Base-by-base conservation (phyloP, 2,113 vertebrate species). In the Cervus canadensis region DNA sequence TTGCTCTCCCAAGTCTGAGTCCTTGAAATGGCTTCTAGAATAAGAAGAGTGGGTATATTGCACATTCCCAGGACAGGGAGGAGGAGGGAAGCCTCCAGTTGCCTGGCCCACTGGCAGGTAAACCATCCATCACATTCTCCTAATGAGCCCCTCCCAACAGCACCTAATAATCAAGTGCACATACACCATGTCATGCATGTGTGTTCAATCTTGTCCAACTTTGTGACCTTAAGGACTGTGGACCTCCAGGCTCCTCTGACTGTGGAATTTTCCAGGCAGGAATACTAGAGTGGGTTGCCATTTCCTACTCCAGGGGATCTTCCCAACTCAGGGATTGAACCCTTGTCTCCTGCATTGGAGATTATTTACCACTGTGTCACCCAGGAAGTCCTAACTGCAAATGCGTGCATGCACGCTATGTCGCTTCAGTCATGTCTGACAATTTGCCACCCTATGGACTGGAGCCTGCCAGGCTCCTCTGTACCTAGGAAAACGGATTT, bases 61-160 rank as follows among this genome's bases (percentile, higher is more conserved):
- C 40, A 21, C 8, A 62, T 23, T 82, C n/a, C 15, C 62, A 62
- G 45, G 64, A 43, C 26, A 33, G 12, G 5, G 28, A 84, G 19
- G n/a, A 45, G 25, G 2, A 12, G 45, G 43, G n/a, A 5, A 54
- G 21, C 15, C n/a, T 62, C 26, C 2, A 0, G 1, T 28, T 52
- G 17, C 13, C 21, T 7, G 21, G 78, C 64, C 26, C 71, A n/a
- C 26, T 62, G 43, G 19, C 11, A 19, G 54, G 19, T 62, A 30
- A 74, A 60, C n/a, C 19, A 3, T 48, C 11, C 15, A 30, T 36
- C 21, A 54, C 8, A 10, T 54, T 11, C 17, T 91, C 21, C 17
- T 14, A 0, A 76, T 54, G 30, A 45, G 28, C 15, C 74, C 15
- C 15, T 59, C n/a, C 16, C 10, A 76, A 54, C 15, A 36, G 10